phyloP scores from a whole-genome alignment of 1,140 invertebrate species.

The Acromyrmex charruanus region DNA sequence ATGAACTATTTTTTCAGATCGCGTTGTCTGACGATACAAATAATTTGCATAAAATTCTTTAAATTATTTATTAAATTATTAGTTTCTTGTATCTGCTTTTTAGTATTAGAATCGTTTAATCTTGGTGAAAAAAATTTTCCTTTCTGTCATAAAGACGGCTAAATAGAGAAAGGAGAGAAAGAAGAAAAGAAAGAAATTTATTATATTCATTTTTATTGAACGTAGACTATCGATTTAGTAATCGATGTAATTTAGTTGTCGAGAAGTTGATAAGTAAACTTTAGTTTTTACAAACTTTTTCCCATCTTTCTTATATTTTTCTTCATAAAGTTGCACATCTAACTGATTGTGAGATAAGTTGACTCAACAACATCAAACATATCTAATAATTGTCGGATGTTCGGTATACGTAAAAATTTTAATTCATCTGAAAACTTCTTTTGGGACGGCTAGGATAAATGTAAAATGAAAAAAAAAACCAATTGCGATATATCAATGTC shows the following conservation, averaged over 20 bases:
- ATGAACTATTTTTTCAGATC: neutral
- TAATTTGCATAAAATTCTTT: neutral
- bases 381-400: neutral
- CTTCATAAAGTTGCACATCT: neutral
- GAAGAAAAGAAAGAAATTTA: neutral
- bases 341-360: neutral
- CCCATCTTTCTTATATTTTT: neutral
- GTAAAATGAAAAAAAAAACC: neutral
- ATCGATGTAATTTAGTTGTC: neutral
- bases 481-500: constrained; percentile 44
- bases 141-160: neutral
- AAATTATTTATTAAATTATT: neutral
- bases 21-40: neutral
- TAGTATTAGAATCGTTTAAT: no score
- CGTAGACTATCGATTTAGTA: neutral
- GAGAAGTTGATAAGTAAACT: neutral
- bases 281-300: neutral
- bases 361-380: neutral
- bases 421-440: constrained; percentile 42
- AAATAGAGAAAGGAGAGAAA: neutral
- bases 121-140: neutral
- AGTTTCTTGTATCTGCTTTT: neutral
- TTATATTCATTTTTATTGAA: neutral
- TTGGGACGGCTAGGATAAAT: neutral
- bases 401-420: neutral